Percentiles rank a stretch among this genome's conserved stretches.
Evolutionary conservation across 2,113 vertebrate genomes (phyloP).

Genomic region (Dascyllus trimaculatus): DNA sequence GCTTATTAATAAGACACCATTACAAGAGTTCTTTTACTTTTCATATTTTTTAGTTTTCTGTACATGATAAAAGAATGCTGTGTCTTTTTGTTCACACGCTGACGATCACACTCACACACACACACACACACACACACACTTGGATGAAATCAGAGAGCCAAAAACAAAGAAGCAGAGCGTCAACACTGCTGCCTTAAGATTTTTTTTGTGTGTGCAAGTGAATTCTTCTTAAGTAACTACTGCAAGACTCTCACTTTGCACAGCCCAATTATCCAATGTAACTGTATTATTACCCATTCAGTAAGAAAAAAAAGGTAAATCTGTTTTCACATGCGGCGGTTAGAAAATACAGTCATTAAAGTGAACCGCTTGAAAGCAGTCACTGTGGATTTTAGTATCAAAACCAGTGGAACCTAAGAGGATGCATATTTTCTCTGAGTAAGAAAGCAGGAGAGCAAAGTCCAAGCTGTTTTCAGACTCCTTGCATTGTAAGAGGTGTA

Average conservation of each 20-base stretch:
- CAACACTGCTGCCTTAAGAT: constrained; percentile 22
- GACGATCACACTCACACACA: constrained; percentile 43
- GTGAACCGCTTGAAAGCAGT: constrained; percentile 31
- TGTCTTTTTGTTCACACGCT: constrained; percentile 42
- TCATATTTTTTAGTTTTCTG: constrained; percentile 47
- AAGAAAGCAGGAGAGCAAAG: constrained; percentile 33
- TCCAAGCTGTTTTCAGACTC: constrained; percentile 33
- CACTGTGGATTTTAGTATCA: constrained; percentile 39
- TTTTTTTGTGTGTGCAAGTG: constrained; percentile 27
- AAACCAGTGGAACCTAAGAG: constrained; percentile 42
- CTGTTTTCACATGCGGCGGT: constrained; percentile 57
- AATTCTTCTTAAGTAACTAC: constrained; percentile 37
- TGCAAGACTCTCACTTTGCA: constrained; percentile 46
- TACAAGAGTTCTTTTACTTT: constrained; percentile 47
- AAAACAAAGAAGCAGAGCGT: constrained; percentile 9
- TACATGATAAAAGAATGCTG: constrained; percentile 60
- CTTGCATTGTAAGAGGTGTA: constrained; percentile 28
- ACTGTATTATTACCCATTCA: constrained; percentile 17
- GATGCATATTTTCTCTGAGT: constrained; percentile 12
- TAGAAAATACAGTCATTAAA: constrained; percentile 51
- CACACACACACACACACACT: constrained; percentile 47
- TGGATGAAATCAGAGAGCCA: constrained; percentile 41
- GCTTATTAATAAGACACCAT: constrained; percentile 61
- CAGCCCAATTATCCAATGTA: constrained; percentile 28
- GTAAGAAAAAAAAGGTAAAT: constrained; percentile 35